Base-by-base conservation (phyloP, 2,113 vertebrate genomes). In the Seriola aureovittata region DNA sequence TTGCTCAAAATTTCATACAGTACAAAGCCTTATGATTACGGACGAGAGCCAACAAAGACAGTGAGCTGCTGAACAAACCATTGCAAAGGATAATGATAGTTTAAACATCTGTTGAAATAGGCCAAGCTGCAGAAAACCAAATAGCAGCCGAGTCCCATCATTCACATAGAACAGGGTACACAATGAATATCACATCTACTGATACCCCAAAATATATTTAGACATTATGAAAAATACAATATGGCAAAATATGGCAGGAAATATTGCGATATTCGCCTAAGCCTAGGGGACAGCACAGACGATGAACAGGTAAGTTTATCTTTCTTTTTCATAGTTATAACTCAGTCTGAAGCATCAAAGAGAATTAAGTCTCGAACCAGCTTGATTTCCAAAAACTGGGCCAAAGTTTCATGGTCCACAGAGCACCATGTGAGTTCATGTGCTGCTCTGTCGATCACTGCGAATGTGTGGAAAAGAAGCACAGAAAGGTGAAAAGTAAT, bases 51-150 rank as follows among this genome's bases (percentile, higher is more conserved):
- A 44, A 29, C 32, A 63, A 36, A 58, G 38, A 64, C 9, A 32
- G 32, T 57, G 23, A 64, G 7, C 36, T 58, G 32, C 44, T 72
- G 23, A 72, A 52, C 29, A 21, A 66, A 42, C 0, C 3, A 42
- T 29, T 71, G 46, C 42, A 36, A 34, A 48, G 17, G 69, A 79
- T 70, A 42, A 48, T 60, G 68, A 86, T 80, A 62, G 16, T 55
- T 89, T 86, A 65, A 88, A 85, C 74, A 88, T 89, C 85, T 88
- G 54, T 44, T 71, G 82, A 83, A 73, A 14, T 25, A 62, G 3
- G 67, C 62, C 67, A 67, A 87, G 57, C 75, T 91, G 68, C 74
- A 85, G 74, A 92, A 85, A 83, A 88, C 78, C 58, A 44, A 83
- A 36, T 34, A 65, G 54, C 73, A 42, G 62, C 60, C 54, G 67